These are phyloP conservation scores for Pseudomyrmex gracilis DNA, from an alignment of 1,140 invertebrate genomes.

Conservation along the genomic window DNA sequence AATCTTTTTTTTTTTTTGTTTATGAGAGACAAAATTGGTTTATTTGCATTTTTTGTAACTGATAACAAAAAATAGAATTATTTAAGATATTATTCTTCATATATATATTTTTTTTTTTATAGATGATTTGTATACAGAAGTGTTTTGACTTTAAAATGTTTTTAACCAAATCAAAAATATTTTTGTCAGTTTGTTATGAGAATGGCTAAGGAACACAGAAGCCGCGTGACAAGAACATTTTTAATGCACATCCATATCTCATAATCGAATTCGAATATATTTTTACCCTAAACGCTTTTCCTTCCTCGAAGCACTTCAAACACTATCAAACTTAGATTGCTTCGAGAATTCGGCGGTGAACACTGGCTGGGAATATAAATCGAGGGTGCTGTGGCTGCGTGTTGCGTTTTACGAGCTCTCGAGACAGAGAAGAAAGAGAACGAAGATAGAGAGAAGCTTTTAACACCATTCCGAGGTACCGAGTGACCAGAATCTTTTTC, in stretches of 20 bases:
- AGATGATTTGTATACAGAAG: too few relatives aligned
- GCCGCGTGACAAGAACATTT: not conserved
- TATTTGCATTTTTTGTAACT: too few relatives aligned
- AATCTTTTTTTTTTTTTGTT: too few relatives aligned
- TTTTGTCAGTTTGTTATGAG: too few relatives aligned
- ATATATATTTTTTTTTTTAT: too few relatives aligned
- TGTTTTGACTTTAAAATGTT: too few relatives aligned
- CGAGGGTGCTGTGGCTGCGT: conserved; percentile 49
- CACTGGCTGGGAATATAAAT: conserved; percentile 23
- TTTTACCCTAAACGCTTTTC: not conserved
- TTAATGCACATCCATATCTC: not conserved
- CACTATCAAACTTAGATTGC: not conserved
- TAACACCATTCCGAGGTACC: conserved; percentile 27
- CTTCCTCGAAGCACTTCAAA: conserved; percentile 1
- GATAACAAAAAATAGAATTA: too few relatives aligned
- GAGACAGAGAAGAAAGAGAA: not conserved
- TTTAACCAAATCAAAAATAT: too few relatives aligned
- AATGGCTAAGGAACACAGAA: not conserved
- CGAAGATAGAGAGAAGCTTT: conserved; percentile 47
- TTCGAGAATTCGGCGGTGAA: conserved; percentile 18
- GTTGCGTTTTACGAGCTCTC: conserved; percentile 63
- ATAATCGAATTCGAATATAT: not conserved
- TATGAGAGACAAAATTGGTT: too few relatives aligned
- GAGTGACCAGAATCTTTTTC: conserved; percentile 32
- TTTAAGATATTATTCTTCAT: too few relatives aligned